A percentile compares a stretch with the other conserved stretches of the same genome.
Evolutionary conservation across 2,888 invertebrate genomes (phyloP).

Genomic region (Leuctra nigra): DNA sequence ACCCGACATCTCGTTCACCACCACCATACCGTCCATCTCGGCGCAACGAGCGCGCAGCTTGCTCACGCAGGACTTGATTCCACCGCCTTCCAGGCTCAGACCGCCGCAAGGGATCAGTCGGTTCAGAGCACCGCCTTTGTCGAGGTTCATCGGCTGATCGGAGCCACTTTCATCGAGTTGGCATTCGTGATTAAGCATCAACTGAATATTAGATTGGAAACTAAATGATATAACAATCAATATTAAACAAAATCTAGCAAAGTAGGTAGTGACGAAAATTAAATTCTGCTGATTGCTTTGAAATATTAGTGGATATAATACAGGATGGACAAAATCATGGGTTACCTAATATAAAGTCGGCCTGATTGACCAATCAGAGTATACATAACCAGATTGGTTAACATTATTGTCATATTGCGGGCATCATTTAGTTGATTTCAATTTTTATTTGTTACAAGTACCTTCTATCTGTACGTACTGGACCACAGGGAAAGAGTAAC

Average conservation of each 20-base stretch:
- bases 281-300: too few species aligned
- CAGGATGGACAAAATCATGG: neutral
- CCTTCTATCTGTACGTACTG: too few species aligned
- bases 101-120: neutral
- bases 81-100: constrained; percentile 22
- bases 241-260: too few species aligned
- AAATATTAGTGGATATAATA: neutral
- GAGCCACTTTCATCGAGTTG: neutral
- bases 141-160: constrained; percentile 6
- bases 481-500: too few species aligned
- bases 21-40: constrained; percentile 4
- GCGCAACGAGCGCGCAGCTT: constrained; percentile 12
- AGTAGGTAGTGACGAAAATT: too few species aligned
- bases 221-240: neutral
- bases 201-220: neutral
- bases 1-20: constrained; percentile 16
- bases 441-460: too few species aligned
- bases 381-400: too few species aligned
- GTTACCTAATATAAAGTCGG: too few species aligned
- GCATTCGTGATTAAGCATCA: neutral
- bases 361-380: too few species aligned
- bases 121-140: constrained; percentile 10
- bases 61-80: constrained; percentile 23
- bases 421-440: too few species aligned
- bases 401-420: too few species aligned